A percentile compares a stretch with the other conserved stretches of the same genome.
Evolutionary conservation across 2,888 invertebrate genomes (phyloP).

Genomic region (Exocentrus adspersus): DNA sequence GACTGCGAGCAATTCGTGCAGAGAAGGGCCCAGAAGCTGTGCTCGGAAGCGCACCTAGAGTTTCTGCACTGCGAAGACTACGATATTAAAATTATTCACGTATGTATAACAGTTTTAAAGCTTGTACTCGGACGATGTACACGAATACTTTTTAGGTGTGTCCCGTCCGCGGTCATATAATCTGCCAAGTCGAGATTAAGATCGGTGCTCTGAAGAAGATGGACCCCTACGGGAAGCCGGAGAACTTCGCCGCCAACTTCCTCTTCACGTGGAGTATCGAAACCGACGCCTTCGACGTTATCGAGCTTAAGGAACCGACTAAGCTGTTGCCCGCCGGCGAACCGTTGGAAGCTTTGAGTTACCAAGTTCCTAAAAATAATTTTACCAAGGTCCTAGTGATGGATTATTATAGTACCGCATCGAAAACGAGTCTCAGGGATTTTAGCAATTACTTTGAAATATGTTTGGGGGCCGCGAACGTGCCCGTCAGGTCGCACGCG

Average conservation of each 20-base stretch:
- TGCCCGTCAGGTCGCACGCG: constrained; percentile 31
- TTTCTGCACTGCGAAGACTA: constrained; percentile 63
- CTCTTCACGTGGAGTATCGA: constrained; percentile 62
- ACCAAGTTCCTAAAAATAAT: constrained; percentile 35
- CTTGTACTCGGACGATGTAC: too few species aligned
- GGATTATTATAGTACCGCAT: constrained; percentile 53
- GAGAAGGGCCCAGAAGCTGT: constrained; percentile 60
- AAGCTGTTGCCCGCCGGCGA: constrained; percentile 53
- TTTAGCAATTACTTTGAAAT: constrained; percentile 58
- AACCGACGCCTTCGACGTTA: constrained; percentile 58
- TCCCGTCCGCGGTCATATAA: constrained; percentile 61
- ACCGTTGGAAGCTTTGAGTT: constrained; percentile 46
- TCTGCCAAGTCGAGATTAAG: constrained; percentile 63
- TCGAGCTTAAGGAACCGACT: constrained; percentile 53
- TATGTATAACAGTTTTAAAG: too few species aligned
- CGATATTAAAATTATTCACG: constrained; percentile 62
- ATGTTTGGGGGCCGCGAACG: constrained; percentile 38
- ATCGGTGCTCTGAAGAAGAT: constrained; percentile 57
- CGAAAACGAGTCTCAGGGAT: constrained; percentile 59
- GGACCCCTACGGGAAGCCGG: constrained; percentile 52
- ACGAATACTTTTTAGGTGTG: constrained; percentile 63
- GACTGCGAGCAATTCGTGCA: constrained; percentile 64
- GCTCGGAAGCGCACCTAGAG: constrained; percentile 59
- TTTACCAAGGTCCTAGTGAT: constrained; percentile 56
- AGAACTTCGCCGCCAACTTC: constrained; percentile 57